Percentiles rank a stretch among this genome's conserved stretches.
phyloP scores from a whole-genome alignment of 2,113 vertebrate genomes.

The Paralichthys olivaceus region DNA sequence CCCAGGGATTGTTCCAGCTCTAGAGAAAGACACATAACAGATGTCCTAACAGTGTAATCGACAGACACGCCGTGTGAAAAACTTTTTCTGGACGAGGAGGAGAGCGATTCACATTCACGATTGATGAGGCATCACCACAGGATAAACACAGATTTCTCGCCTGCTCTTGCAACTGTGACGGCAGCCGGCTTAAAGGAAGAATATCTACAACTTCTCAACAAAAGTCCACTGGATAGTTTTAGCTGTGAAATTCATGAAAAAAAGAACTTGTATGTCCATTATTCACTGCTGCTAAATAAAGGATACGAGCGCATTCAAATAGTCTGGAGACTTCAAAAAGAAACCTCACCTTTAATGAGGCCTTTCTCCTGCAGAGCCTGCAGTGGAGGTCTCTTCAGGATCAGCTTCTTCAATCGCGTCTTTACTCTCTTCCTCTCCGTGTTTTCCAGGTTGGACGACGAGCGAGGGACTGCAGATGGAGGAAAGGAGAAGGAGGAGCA shows the following conservation, averaged over 20 bases:
- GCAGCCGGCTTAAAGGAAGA: slow-evolving; percentile 17
- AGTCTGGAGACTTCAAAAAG: slow-evolving; percentile 20
- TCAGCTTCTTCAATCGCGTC: slow-evolving; percentile 89
- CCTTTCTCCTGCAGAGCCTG: slow-evolving; percentile 93
- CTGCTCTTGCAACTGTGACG: slow-evolving; percentile 30
- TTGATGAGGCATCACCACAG: slow-evolving; percentile 31
- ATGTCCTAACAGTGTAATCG: slow-evolving; percentile 1
- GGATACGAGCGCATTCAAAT: slow-evolving; percentile 13
- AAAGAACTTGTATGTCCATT: background rate
- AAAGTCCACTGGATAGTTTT: background rate
- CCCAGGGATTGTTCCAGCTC: background rate
- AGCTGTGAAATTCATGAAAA: slow-evolving; percentile 16
- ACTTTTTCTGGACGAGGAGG: slow-evolving; percentile 8
- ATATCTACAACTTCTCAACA: slow-evolving; percentile 6
- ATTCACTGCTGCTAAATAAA: slow-evolving; percentile 28
- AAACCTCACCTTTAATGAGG: slow-evolving; percentile 88
- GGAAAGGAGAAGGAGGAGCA: slow-evolving; percentile 25
- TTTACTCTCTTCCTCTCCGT: slow-evolving; percentile 87
- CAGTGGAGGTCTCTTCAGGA: slow-evolving; percentile 88
- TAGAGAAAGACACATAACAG: background rate
- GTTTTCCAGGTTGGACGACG: slow-evolving; percentile 78
- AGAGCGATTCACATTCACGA: slow-evolving; percentile 22
- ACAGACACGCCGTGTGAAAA: background rate
- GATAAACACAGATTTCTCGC: slow-evolving; percentile 29
- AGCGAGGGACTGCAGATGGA: slow-evolving; percentile 75